phyloP scores from a whole-genome alignment of 2,888 invertebrate species.

The Physocephala rufipes region DNA sequence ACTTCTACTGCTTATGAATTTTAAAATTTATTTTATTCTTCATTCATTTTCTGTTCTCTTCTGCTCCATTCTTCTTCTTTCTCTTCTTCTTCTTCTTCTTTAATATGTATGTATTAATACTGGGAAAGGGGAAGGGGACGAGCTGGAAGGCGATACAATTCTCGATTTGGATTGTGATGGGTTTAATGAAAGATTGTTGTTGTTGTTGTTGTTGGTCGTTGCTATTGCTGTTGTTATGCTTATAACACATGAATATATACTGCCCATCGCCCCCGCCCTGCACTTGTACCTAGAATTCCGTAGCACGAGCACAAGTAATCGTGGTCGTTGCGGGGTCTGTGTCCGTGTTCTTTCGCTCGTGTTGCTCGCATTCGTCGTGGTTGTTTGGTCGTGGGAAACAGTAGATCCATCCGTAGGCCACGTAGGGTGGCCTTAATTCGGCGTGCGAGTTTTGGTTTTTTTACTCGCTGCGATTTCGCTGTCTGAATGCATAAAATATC shows the following conservation, averaged over 20 bases:
- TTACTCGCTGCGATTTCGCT: slow-evolving; percentile 20
- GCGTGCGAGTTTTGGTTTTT: too few species aligned
- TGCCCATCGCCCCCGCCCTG: too few species aligned
- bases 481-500: slow-evolving; percentile 30
- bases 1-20: slow-evolving; percentile 25
- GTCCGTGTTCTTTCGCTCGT: too few species aligned
- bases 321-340: too few species aligned
- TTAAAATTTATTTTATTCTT: slow-evolving; percentile 23
- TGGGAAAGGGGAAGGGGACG: background rate
- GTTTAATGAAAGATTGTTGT: background rate
- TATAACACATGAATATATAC: too few species aligned
- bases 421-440: background rate
- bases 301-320: too few species aligned
- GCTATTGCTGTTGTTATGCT: too few species aligned
- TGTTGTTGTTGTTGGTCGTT: too few species aligned
- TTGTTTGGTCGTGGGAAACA: too few species aligned
- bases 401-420: background rate
- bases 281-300: too few species aligned
- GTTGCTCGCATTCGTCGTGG: too few species aligned
- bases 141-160: background rate
- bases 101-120: background rate
- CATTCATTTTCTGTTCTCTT: slow-evolving; percentile 12
- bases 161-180: background rate
- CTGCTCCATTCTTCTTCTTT: background rate
- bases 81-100: background rate